Evolutionary conservation across 2,797 vertebrate species (phyloP).

Genomic region (Tapirus indicus): DNA sequence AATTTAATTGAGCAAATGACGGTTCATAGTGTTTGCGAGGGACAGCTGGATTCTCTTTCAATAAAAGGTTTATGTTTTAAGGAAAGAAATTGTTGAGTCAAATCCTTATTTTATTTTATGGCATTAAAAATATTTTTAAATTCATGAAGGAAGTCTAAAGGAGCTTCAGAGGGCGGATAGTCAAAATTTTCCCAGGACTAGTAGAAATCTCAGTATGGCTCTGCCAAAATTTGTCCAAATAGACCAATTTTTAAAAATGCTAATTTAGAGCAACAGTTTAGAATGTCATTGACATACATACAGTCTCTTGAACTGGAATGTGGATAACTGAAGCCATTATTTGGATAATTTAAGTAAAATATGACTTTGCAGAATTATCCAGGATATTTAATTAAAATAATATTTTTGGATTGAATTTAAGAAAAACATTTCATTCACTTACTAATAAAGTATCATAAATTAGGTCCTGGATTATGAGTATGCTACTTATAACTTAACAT

Average conservation of each 20-base stretch:
- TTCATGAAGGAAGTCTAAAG: not conserved
- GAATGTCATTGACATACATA: not conserved
- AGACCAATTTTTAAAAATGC: not conserved
- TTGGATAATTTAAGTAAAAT: conserved; percentile 51
- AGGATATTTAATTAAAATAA: conserved; percentile 17
- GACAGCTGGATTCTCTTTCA: not conserved
- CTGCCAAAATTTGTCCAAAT: not conserved
- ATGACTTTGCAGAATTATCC: conserved; percentile 30
- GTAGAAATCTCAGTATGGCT: not conserved
- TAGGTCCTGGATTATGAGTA: not conserved
- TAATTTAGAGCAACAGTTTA: not conserved
- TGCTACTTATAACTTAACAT: not conserved
- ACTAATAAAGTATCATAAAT: not conserved
- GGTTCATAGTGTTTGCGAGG: not conserved
- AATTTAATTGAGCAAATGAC: not conserved
- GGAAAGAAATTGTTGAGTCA: not conserved
- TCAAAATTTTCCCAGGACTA: not conserved
- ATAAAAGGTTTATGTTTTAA: not conserved
- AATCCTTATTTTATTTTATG: not conserved
- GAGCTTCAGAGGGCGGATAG: not conserved
- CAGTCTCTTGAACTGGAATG: not conserved
- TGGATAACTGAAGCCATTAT: not conserved
- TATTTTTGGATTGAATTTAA: conserved; percentile 8
- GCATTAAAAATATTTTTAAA: not conserved
- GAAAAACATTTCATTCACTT: not conserved